phyloP scores from a whole-genome alignment of 2,888 invertebrate genomes.

The Drosophila kambysellisi region DNA sequence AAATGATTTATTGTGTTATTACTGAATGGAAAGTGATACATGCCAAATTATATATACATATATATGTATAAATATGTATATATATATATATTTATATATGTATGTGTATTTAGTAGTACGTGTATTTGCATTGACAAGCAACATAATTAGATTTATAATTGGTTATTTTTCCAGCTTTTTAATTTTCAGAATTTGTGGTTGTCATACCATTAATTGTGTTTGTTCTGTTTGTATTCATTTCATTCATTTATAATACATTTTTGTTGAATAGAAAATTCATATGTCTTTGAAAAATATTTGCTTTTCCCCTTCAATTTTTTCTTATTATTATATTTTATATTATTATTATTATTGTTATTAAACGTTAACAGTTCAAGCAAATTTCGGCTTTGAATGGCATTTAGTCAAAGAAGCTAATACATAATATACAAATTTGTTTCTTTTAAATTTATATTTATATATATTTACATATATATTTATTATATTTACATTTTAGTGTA shows the following conservation, averaged over 20 bases:
- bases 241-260: background rate
- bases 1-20: slow-evolving; percentile 3
- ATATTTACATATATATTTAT: too few species aligned
- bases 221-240: background rate
- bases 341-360: background rate
- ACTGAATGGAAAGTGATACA: slow-evolving; percentile 7
- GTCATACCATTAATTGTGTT: background rate
- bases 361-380: too few species aligned
- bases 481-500: too few species aligned
- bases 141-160: slow-evolving; percentile 5
- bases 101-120: background rate
- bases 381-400: too few species aligned
- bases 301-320: background rate
- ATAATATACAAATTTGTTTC: background rate
- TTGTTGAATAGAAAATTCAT: too few species aligned
- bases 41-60: background rate
- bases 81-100: background rate
- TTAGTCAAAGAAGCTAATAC: too few species aligned
- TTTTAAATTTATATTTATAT: too few species aligned
- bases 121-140: background rate
- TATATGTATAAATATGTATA: background rate
- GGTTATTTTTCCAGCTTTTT: background rate
- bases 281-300: background rate
- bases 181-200: background rate
- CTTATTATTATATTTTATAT: background rate